Conservation (phyloP, 92 coral and sea anemone species). For the Epizoanthus ramosus region DNA sequence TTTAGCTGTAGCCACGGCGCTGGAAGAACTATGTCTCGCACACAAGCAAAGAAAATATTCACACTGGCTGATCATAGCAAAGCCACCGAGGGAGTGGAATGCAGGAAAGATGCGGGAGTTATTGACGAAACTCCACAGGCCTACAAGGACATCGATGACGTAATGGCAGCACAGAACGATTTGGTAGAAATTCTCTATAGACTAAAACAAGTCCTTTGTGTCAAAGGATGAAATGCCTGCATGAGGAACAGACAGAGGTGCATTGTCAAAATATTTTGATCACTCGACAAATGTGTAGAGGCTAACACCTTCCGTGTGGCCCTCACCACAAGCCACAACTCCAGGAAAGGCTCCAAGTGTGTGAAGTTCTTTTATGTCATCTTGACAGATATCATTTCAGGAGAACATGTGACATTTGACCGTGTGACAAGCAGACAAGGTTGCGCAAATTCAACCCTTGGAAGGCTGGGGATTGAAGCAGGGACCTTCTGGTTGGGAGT, state of each 20-base stretch:
- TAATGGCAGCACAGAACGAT: constrained; percentile 87
- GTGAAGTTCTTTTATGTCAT: too few species aligned
- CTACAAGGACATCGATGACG: constrained; percentile 86
- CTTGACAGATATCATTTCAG: too few species aligned
- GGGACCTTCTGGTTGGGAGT: too few species aligned
- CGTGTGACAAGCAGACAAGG: too few species aligned
- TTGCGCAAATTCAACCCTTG: too few species aligned
- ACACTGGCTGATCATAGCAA: constrained; percentile 62
- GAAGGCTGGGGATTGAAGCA: too few species aligned
- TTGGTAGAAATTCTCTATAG: constrained; percentile 67
- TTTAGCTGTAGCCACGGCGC: constrained; percentile 88
- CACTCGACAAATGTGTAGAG: too few species aligned
- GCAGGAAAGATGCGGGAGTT: constrained; percentile 80
- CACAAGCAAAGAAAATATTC: constrained; percentile 74
- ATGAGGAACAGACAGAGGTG: not conserved
- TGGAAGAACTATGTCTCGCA: constrained; percentile 75
- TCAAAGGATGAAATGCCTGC: constrained; percentile 58
- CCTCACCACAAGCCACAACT: too few species aligned
- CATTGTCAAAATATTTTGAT: too few species aligned
- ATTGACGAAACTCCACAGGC: constrained; percentile 90
- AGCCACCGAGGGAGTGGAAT: constrained; percentile 81
- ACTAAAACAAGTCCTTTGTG: constrained; percentile 75
- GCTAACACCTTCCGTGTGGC: too few species aligned
- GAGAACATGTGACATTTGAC: too few species aligned
- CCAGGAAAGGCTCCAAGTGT: too few species aligned